Evolutionary conservation across 2,113 vertebrate species (phyloP), one percentile per base, ranked within the genome.

Genomic region (Alethe castanea): DNA sequence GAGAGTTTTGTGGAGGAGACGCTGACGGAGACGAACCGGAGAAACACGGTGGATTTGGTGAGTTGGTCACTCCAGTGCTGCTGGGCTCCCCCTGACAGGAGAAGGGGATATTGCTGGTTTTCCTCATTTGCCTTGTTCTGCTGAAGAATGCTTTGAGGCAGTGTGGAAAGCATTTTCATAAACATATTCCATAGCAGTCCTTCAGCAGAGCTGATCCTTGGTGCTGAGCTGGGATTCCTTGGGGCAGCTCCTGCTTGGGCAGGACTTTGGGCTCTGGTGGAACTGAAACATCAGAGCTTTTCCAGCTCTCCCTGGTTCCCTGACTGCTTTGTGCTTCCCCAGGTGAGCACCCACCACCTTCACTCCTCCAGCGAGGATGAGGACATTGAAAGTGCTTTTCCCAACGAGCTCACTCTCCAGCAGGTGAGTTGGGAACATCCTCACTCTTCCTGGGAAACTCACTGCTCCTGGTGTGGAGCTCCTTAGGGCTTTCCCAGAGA

Each of bases 291-390:
- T 1, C 2, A 28, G 73, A 50, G 24, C 61, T 82, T 56, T 36
- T 24, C 70, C 12, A 42, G 38, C 24, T 29, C 40, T 48, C 28
- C 22, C 40, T 28, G 18, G 4, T 8, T 13, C 19, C 45, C 67
- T 93, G 19, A 15, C 22, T 8, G 13, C 6, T n/a, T 4, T 45
- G 26, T 86, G 6, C 73, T 23, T 94, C 11, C 94, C 8, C 97
- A 99, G 99, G 99, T 99, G 64, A 99, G 98, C 98, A 99, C 99
- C 53, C 99, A 99, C 94, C 99, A 99, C 95, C 98, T 99, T 81
- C 99, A 99, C 95, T 99, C 99, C 16, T 99, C 99, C 83, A 99
- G 99, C 12, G 99, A 99, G 96, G 99, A 99, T 2, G 99, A 99
- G 81, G 99, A 99, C 96, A 98, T 99, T 69, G 99, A 99, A 96